phyloP scores from a whole-genome alignment of 2,888 invertebrate genomes.

The Lasioglossum oenotherae region DNA sequence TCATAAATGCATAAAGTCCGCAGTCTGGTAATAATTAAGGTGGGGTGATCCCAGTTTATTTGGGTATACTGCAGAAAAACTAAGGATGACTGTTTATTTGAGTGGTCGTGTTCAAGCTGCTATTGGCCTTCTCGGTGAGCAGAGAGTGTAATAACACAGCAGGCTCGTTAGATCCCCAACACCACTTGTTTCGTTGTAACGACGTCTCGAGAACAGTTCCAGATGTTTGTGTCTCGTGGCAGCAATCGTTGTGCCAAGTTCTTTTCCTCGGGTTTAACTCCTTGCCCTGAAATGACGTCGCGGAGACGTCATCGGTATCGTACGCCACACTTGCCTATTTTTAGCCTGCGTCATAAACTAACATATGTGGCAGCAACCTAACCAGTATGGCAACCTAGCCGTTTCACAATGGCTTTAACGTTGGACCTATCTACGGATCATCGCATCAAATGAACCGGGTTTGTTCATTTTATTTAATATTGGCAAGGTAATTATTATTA shows the following conservation, averaged over 20 bases:
- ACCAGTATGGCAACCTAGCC: not conserved
- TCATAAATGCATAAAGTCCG: no score
- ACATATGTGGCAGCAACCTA: not conserved
- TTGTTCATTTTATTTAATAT: not conserved
- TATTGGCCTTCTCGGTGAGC: not conserved
- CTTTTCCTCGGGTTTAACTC: not conserved
- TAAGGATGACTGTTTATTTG: not conserved
- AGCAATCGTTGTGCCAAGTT: constrained; percentile 17
- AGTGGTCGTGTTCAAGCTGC: not conserved
- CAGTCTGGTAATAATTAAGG: not conserved
- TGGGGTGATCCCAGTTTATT: not conserved
- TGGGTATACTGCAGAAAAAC: not conserved
- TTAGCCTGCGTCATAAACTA: not conserved
- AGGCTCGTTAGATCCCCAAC: constrained; percentile 17
- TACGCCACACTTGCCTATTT: not conserved
- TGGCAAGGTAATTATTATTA: no score
- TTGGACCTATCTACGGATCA: not conserved
- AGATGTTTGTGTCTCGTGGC: constrained; percentile 21
- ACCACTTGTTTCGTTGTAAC: constrained; percentile 22
- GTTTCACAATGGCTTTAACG: not conserved
- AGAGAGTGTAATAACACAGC: constrained; percentile 23
- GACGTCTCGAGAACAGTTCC: constrained; percentile 19
- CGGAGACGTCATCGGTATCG: not conserved
- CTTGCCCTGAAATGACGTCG: not conserved
- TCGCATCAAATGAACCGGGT: not conserved